A percentile compares a stretch with the other conserved stretches of the same genome.
phyloP scores from a whole-genome alignment of 2,113 vertebrate species.

The Tricholaema leucomelas region DNA sequence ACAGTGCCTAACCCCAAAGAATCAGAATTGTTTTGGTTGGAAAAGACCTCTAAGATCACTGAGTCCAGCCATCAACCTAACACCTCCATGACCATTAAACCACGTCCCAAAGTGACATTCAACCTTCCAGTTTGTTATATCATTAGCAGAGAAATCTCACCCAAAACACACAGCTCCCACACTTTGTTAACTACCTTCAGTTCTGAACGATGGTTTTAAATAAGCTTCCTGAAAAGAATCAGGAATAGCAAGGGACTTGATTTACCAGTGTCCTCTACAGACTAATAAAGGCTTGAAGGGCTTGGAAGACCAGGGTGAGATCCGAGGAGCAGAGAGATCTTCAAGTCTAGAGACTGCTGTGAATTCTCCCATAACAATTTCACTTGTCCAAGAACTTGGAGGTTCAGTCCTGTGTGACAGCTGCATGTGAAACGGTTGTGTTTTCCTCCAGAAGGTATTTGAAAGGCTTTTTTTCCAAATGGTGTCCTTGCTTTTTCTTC shows the following conservation, averaged over 20 bases:
- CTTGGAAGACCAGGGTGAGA: not conserved
- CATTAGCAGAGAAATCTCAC: not conserved
- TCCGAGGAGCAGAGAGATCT: not conserved
- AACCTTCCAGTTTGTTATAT: not conserved
- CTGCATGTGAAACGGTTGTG: fast-evolving
- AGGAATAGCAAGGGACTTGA: not conserved
- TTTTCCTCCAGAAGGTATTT: not conserved
- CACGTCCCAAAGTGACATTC: not conserved
- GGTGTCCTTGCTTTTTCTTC: not conserved
- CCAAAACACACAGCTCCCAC: not conserved
- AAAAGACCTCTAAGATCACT: too few species aligned
- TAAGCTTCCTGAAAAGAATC: not conserved
- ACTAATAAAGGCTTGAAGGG: not conserved
- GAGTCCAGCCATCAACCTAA: too few species aligned
- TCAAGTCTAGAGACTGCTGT: not conserved
- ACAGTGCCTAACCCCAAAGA: not conserved
- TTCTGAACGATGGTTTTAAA: not conserved
- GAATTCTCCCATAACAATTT: not conserved
- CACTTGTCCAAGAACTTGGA: not conserved
- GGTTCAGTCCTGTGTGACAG: not conserved
- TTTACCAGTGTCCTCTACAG: not conserved
- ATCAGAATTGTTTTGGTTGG: too few species aligned
- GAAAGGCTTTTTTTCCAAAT: not conserved
- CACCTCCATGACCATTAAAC: too few species aligned
- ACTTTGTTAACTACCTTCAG: not conserved